Conservation (phyloP, 2,113 vertebrate species). For the Leptocoma aspasia region DNA sequence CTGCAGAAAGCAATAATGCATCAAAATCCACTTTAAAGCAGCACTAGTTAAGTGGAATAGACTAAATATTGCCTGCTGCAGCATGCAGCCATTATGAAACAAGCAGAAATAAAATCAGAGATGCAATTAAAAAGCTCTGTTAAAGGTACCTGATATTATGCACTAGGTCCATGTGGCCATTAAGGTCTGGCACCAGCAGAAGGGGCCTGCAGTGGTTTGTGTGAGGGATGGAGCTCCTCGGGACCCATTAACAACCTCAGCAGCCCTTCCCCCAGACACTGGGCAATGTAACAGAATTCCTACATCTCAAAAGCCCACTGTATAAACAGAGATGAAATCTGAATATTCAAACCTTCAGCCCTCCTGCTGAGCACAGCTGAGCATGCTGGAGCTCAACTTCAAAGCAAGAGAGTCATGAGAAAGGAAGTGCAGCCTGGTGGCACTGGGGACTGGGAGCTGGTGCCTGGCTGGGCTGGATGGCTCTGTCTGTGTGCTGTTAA, state of each 20-base stretch:
- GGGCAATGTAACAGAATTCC: constrained; percentile 22
- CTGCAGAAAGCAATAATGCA: background rate
- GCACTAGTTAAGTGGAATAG: background rate
- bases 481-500: background rate
- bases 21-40: background rate
- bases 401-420: constrained; percentile 50
- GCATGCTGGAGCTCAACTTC: constrained; percentile 48
- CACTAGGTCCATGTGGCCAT: background rate
- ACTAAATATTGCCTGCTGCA: background rate
- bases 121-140: background rate
- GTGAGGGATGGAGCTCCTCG: background rate
- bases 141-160: background rate
- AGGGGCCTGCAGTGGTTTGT: background rate
- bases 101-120: constrained; percentile 5
- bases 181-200: background rate
- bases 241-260: constrained; percentile 1
- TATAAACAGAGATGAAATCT: constrained; percentile 53
- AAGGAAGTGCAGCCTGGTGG: constrained; percentile 12
- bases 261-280: constrained; percentile 7
- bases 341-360: constrained; percentile 43
- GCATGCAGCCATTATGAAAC: background rate
- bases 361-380: constrained; percentile 58
- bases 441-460: background rate
- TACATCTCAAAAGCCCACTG: constrained; percentile 37
- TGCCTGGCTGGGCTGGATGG: background rate